These are phyloP conservation scores for Odontocolon sp. DNA, from an alignment of 2,888 invertebrate genomes.

Conservation along the genomic window DNA sequence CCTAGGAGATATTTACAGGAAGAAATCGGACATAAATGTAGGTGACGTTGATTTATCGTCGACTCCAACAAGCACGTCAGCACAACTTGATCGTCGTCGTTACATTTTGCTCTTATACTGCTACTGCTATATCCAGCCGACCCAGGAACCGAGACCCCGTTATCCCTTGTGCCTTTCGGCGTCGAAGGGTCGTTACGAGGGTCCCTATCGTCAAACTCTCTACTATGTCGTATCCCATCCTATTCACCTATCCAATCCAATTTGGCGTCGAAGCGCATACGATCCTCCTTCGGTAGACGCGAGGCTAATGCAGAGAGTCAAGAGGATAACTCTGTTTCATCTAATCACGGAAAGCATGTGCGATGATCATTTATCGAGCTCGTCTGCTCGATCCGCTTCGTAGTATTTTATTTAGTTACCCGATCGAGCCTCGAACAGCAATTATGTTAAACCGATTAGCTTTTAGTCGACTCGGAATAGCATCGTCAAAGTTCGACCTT, in stretches of 20 bases:
- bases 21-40: constrained; percentile 91
- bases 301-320: constrained; percentile 28
- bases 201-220: not conserved
- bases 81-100: not conserved
- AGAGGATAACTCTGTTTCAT: constrained; percentile 27
- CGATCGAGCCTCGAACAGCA: not conserved
- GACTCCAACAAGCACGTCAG: not conserved
- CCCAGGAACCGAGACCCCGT: not conserved
- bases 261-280: constrained; percentile 34
- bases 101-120: constrained; percentile 1
- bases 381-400: not conserved
- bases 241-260: constrained; percentile 40
- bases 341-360: constrained; percentile 31
- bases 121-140: not conserved
- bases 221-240: not conserved
- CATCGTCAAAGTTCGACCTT: constrained; percentile 8
- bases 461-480: constrained; percentile 52
- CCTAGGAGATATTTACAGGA: constrained; percentile 92
- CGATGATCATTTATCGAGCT: constrained; percentile 22
- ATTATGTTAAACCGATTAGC: constrained; percentile 52
- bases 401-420: constrained; percentile 15
- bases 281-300: constrained; percentile 3
- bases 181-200: constrained; percentile 16
- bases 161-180: constrained; percentile 19
- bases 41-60: constrained; percentile 76